A percentile compares a stretch with the other conserved stretches of the same genome.
phyloP scores from a whole-genome alignment of 2,113 vertebrate genomes.

The Dasypus novemcinctus region DNA sequence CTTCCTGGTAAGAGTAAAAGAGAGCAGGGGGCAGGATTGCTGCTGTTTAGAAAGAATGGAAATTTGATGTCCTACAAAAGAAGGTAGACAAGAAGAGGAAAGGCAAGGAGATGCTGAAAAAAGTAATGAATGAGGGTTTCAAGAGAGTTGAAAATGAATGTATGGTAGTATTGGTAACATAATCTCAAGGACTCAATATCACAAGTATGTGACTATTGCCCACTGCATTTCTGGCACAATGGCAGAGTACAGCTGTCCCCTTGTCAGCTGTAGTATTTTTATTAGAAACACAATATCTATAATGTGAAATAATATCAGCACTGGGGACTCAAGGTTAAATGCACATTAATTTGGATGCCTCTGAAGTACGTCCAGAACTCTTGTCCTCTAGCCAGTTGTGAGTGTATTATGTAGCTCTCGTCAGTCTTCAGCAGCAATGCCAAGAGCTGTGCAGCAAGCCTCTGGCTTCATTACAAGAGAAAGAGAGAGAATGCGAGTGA shows the following conservation, averaged over 20 bases:
- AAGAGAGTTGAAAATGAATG: neutral
- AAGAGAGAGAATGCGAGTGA: neutral
- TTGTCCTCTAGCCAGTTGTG: neutral
- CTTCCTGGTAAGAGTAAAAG: neutral
- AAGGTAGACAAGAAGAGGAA: neutral
- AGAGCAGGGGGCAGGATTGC: neutral
- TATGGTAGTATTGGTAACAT: neutral
- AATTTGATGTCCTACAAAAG: neutral
- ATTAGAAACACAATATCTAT: neutral
- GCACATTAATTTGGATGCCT: neutral
- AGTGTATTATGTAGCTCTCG: rapidly evolving
- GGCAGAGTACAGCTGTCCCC: neutral
- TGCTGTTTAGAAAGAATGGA: neutral
- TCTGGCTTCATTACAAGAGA: neutral
- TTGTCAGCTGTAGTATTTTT: neutral
- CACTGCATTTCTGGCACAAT: neutral
- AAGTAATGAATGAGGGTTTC: neutral
- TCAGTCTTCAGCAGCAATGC: neutral
- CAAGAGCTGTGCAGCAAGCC: neutral
- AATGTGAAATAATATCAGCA: neutral
- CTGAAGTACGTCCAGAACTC: neutral
- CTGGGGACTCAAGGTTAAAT: neutral
- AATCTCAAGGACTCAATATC: neutral
- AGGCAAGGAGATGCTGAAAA: neutral
- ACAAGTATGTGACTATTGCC: neutral